A percentile compares a stretch with the other conserved stretches of the same genome.
These are phyloP conservation scores for Prolemur simus DNA, from an alignment of 2,113 vertebrate genomes.

Conservation along the genomic window DNA sequence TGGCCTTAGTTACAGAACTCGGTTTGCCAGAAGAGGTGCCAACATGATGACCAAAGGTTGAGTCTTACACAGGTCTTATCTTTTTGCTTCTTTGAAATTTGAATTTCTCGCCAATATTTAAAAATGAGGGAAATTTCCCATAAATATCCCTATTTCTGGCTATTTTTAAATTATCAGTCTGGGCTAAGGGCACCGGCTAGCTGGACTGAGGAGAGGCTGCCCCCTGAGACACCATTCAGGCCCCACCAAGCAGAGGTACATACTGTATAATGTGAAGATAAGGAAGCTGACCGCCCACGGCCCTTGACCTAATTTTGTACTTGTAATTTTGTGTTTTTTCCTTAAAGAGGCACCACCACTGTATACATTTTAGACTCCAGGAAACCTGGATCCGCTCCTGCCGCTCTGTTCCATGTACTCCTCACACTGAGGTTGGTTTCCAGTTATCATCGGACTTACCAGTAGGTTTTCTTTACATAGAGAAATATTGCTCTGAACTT, in stretches of 20 bases:
- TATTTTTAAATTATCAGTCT: neutral
- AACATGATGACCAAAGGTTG: neutral
- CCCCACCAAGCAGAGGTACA: neutral
- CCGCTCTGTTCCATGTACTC: neutral
- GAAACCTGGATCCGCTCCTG: neutral
- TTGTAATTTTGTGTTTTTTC: neutral
- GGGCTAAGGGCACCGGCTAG: neutral
- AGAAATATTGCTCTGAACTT: neutral
- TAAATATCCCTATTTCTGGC: neutral
- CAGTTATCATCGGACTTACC: neutral
- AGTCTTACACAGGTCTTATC: neutral
- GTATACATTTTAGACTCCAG: neutral
- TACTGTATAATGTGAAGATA: neutral
- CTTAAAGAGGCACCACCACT: neutral
- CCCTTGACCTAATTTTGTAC: neutral
- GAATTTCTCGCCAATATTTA: constrained; percentile 5
- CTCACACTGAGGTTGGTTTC: no score
- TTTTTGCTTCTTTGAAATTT: neutral
- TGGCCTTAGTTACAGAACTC: neutral
- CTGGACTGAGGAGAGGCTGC: neutral
- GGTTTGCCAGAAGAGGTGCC: neutral
- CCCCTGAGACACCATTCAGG: neutral
- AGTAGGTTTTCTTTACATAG: neutral
- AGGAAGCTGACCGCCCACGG: neutral
- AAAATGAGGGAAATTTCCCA: neutral